Percentiles rank a stretch among this genome's conserved stretches.
Conservation (phyloP, 2,888 invertebrate genomes). For the Serripes groenlandicus region DNA sequence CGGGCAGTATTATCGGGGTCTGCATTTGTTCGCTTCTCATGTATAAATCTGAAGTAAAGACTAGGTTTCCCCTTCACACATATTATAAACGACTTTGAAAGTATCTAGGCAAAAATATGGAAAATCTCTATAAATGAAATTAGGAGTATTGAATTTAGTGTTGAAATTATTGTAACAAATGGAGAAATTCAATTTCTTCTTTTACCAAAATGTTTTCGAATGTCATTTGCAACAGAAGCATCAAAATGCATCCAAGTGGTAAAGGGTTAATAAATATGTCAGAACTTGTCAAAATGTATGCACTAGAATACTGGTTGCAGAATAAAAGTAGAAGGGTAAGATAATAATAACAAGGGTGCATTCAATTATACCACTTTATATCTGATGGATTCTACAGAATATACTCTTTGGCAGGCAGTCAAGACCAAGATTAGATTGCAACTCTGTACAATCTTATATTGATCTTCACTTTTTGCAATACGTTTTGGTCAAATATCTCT, state of each 20-base stretch:
- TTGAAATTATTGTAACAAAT: not conserved
- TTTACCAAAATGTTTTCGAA: not conserved
- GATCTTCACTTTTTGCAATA: too few relatives aligned
- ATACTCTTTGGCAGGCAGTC: too few relatives aligned
- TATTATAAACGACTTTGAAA: not conserved
- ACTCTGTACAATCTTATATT: too few relatives aligned
- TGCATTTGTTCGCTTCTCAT: not conserved
- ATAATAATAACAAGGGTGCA: not conserved
- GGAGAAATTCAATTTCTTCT: not conserved
- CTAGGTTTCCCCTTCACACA: not conserved
- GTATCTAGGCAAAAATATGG: not conserved
- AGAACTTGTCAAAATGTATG: not conserved
- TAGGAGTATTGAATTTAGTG: not conserved
- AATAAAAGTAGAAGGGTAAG: not conserved
- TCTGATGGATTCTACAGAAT: too few relatives aligned
- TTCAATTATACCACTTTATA: too few relatives aligned
- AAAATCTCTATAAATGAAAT: not conserved
- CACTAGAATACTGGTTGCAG: not conserved
- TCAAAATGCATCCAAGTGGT: not conserved
- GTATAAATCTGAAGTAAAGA: not conserved
- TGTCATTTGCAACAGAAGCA: not conserved
- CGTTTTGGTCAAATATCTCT: too few relatives aligned
- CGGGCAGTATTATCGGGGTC: too few relatives aligned
- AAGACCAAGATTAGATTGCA: too few relatives aligned
- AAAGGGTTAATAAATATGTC: not conserved